Evolutionary conservation across 1,140 invertebrate species (phyloP).

Genomic region (Anagrus nilaparvatae): DNA sequence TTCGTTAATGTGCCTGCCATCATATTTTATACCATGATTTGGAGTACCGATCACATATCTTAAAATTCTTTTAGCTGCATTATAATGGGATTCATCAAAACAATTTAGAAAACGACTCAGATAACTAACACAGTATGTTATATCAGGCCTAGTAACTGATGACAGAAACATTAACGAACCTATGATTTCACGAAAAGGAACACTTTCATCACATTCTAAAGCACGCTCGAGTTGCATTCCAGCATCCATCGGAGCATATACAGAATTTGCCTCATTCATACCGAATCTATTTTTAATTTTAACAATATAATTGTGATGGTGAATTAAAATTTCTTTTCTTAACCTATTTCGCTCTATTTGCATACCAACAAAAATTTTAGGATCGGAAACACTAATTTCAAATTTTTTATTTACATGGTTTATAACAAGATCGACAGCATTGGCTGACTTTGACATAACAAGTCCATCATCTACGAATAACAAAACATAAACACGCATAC

Average conservation of each 20-base stretch:
- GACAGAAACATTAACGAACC: slow-evolving; percentile 33
- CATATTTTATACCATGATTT: slow-evolving; percentile 3
- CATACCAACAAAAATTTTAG: background rate
- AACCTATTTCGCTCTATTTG: background rate
- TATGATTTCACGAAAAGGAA: slow-evolving; percentile 26
- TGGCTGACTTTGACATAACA: slow-evolving; percentile 2
- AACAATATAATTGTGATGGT: background rate
- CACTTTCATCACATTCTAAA: background rate
- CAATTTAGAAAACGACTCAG: slow-evolving; percentile 25
- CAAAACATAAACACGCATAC: slow-evolving; percentile 9
- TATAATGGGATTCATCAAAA: slow-evolving; percentile 24
- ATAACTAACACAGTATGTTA: slow-evolving; percentile 29
- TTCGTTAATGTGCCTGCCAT: slow-evolving; percentile 2
- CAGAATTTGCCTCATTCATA: background rate
- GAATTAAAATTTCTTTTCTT: background rate
- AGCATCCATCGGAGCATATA: background rate
- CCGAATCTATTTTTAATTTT: background rate
- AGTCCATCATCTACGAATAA: slow-evolving; percentile 22
- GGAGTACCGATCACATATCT: background rate
- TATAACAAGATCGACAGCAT: background rate
- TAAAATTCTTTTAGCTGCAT: background rate
- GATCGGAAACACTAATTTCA: background rate
- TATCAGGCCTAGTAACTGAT: slow-evolving; percentile 31
- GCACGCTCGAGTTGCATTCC: background rate
- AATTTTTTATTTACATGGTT: background rate